Percentiles rank a stretch among this genome's conserved stretches.
phyloP scores from a whole-genome alignment of 2,797 vertebrate species.

The Apogon hyalosoma region DNA sequence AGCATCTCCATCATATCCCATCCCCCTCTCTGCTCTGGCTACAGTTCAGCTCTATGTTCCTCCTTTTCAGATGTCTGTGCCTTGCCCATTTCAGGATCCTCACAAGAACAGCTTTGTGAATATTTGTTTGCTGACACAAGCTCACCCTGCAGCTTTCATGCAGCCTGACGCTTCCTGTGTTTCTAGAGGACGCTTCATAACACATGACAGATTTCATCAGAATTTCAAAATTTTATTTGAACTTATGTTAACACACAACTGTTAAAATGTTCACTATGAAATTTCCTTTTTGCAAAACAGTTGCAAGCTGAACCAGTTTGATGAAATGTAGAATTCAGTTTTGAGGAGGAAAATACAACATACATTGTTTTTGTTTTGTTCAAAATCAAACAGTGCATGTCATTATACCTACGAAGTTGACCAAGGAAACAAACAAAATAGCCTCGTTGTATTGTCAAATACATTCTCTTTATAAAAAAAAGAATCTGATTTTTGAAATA shows the following conservation, averaged over 20 bases:
- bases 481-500: constrained; percentile 68
- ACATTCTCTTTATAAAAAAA: constrained; percentile 73
- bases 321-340: constrained; percentile 14
- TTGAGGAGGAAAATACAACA: constrained; percentile 32
- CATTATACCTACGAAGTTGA: constrained; percentile 44
- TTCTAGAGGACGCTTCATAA: constrained; percentile 25
- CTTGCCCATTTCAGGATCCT: constrained; percentile 33
- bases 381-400: constrained; percentile 39
- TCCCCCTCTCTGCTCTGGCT: constrained; percentile 23
- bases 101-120: constrained; percentile 26
- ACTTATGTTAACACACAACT: constrained; percentile 73
- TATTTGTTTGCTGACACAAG: constrained; percentile 14
- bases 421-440: constrained; percentile 51
- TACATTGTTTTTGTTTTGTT: constrained; percentile 23
- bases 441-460: constrained; percentile 54
- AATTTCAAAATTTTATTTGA: constrained; percentile 69
- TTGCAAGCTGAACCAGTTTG: constrained; percentile 39
- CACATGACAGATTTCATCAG: constrained; percentile 39
- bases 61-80: constrained; percentile 19
- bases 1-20: constrained; percentile 38
- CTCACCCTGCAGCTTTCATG: constrained; percentile 22
- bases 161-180: constrained; percentile 39
- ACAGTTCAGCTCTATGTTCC: background rate
- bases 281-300: constrained; percentile 46
- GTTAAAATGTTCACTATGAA: constrained; percentile 66